Evolutionary conservation across 2,113 vertebrate species (phyloP), one percentile per base, ranked within the genome.

Genomic region (Callocephalon fimbriatum): DNA sequence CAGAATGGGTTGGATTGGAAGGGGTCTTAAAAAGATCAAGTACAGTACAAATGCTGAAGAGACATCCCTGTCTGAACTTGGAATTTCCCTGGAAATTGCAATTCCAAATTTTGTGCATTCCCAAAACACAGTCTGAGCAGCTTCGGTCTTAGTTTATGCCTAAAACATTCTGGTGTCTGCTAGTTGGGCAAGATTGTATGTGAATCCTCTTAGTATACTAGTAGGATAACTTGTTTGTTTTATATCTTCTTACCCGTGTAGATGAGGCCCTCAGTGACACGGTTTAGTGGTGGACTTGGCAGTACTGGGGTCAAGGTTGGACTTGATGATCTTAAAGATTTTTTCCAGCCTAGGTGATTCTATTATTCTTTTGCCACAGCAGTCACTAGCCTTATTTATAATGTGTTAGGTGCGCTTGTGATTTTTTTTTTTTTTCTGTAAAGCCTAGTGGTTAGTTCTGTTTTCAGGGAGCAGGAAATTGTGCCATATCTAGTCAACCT

Each of bases 51-150:
- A 37, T 32, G 48, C n/a, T 44, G 38, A 40, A 25, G 12, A 35
- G 35, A 20, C 26, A 3, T 20, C 21, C 7, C 26, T 44, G 7
- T 25, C 51, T 32, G 71, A 44, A 27, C 23, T 9, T 32, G 25
- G 19, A 18, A 2, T 45, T 63, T 35, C 44, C 4, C 31, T 61
- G 53, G 35, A 31, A 74, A 40, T 2, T 6, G 20, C 11, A 14
- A 1, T 56, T 70, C 32, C 15, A 12, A 9, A 2, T 40, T 15
- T 7, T 27, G 0, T 3, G 16, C 19, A 0, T 6, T 63, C 15
- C 25, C 26, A 7, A 38, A n/a, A 6, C 32, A 7, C 10, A 15
- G 27, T 12, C 35, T 21, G 59, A 50, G 53, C 35, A 35, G 29
- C 27, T 68, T 37, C 38, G 53, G 15, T 0, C 27, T 16, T 23